phyloP scores from a whole-genome alignment of 1,140 invertebrate species.

The Bombyx mandarina region DNA sequence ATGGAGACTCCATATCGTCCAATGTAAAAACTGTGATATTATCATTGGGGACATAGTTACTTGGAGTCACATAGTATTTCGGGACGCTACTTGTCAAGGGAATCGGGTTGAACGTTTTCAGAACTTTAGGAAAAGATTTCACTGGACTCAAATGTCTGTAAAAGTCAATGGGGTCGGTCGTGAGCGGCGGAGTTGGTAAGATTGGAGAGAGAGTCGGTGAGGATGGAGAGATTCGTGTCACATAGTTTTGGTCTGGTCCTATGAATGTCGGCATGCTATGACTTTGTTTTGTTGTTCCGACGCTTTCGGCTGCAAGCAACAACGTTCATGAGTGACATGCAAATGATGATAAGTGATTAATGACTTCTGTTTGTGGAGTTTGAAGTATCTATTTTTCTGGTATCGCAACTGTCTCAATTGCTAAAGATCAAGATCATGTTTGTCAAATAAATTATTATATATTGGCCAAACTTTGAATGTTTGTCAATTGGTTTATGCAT shows the following conservation, averaged over 20 bases:
- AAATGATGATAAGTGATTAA: conserved; percentile 10
- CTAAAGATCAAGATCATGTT: no score
- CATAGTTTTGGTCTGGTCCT: conserved; percentile 30
- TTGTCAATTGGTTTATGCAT: no score
- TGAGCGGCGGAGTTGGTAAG: conserved; percentile 25
- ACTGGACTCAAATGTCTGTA: conserved; percentile 30
- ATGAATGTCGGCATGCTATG: conserved; percentile 25
- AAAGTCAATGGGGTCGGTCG: conserved; percentile 35
- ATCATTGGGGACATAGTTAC: conserved; percentile 5
- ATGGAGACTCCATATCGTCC: conserved; percentile 28
- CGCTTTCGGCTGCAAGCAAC: conserved; percentile 52
- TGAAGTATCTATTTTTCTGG: no score
- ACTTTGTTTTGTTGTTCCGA: conserved; percentile 29
- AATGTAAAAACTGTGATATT: conserved; percentile 42
- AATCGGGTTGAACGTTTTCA: conserved; percentile 21
- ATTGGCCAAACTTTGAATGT: no score
- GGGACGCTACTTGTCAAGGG: conserved; percentile 13
- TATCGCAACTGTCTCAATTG: conserved; percentile 2
- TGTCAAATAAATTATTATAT: no score
- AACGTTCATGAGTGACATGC: conserved; percentile 29
- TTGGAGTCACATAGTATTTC: conserved; percentile 3
- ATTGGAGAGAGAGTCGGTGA: conserved; percentile 27
- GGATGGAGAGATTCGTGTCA: conserved; percentile 37
- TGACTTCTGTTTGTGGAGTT: background rate
- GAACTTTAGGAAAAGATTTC: conserved; percentile 34